Conservation (phyloP, 2,113 vertebrate genomes). For the Lontra canadensis region DNA sequence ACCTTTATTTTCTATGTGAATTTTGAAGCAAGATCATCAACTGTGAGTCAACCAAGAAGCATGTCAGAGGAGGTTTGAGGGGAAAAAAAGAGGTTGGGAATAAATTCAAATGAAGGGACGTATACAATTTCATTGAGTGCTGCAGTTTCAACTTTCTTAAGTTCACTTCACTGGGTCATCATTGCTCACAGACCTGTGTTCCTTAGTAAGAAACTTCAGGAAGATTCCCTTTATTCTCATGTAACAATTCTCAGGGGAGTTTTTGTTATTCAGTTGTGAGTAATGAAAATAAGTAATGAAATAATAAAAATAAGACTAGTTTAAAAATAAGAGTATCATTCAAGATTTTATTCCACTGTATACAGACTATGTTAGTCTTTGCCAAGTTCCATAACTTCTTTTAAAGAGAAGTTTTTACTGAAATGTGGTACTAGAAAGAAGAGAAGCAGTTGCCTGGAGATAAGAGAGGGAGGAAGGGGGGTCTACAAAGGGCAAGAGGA, state of each 20-base stretch:
- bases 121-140: background rate
- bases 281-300: background rate
- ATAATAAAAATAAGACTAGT: background rate
- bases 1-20: background rate
- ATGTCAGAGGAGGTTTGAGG: background rate
- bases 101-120: background rate
- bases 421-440: background rate
- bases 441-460: background rate
- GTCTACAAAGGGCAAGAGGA: background rate
- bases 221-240: background rate
- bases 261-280: background rate
- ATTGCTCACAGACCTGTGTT: background rate
- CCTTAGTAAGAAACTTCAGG: background rate
- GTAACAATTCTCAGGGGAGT: background rate
- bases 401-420: background rate
- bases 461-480: background rate
- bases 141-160: background rate
- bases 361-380: background rate
- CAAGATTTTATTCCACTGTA: background rate
- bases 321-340: background rate
- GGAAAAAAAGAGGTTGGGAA: background rate
- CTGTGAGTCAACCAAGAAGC: background rate
- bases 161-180: background rate
- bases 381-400: background rate
- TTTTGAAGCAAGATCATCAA: background rate